These are phyloP conservation scores for Gephyroberyx darwinii DNA, from an alignment of 2,797 vertebrate species.

Conservation along the genomic window DNA sequence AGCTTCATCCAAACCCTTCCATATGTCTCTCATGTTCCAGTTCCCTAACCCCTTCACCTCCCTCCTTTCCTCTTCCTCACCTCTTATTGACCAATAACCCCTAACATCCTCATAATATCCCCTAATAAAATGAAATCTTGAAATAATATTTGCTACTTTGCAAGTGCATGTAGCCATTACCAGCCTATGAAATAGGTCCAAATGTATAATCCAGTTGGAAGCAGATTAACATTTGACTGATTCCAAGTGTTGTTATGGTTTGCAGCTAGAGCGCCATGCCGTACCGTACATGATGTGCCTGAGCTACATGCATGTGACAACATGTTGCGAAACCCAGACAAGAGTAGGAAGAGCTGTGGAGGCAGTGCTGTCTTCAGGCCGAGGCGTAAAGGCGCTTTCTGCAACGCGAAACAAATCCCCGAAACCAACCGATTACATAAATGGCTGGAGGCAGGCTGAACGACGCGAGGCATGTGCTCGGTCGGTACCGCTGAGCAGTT, in stretches of 20 bases:
- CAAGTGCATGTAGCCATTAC: too few relatives aligned
- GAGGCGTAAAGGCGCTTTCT: constrained; percentile 27
- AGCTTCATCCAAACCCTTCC: constrained; percentile 26
- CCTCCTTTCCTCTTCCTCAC: background rate
- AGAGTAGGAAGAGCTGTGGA: constrained; percentile 13
- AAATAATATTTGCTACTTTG: too few relatives aligned
- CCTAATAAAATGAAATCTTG: too few relatives aligned
- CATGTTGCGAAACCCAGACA: constrained; percentile 36
- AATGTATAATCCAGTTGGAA: background rate
- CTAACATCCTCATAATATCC: too few relatives aligned
- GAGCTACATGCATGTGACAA: constrained; percentile 27
- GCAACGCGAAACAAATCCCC: constrained; percentile 61
- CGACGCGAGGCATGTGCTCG: constrained; percentile 1
- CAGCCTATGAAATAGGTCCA: too few relatives aligned
- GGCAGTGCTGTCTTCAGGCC: background rate
- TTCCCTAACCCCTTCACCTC: background rate
- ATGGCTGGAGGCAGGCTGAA: constrained; percentile 52
- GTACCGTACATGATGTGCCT: background rate
- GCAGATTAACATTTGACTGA: background rate
- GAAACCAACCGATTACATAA: constrained; percentile 69
- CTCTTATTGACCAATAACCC: too few relatives aligned
- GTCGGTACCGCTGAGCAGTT: constrained; percentile 11
- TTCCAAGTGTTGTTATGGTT: background rate
- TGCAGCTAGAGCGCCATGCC: background rate
- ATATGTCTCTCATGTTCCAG: constrained; percentile 1